Evolutionary conservation across 2,797 vertebrate species (phyloP), one percentile per base, ranked within the genome.

Genomic region (Neosilurus mollespiculum): DNA sequence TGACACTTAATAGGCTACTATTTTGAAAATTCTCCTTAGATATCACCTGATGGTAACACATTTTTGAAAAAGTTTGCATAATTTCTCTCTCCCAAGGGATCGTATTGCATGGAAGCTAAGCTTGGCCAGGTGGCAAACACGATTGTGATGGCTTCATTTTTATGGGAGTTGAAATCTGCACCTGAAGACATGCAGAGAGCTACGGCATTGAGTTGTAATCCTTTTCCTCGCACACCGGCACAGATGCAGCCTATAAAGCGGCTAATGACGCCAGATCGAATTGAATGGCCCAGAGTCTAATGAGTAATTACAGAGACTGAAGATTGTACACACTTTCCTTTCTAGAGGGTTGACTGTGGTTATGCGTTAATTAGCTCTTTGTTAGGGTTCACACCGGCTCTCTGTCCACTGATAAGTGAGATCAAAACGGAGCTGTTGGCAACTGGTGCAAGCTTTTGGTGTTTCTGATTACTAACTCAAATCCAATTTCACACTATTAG

Each of bases 91-190:
- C 84, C 84, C 37, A 22, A 56, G 51, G 75, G 79, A 71, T 37
- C 10, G 9, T 22, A 20, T n/a, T 66, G 22, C 81, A 61, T 54
- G 56, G 80, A 54, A 77, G 51, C 80, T 78, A 81, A 77, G 70
- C 82, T 59, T 34, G 91, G 83, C 91, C 93, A 93, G 92, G 90
- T 93, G 93, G 91, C 61, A 67, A 92, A 94, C 90, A 81, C 87
- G 87, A 92, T 92, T 91, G 90, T 67, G 80, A 79, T 26, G 62
- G 65, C 88, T 89, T 89, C 69, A 87, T 87, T 90, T 87, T 87
- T 88, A 86, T 81, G 65, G 83, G 85, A 82, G 87, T 87, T 84
- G 85, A 80, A 83, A 88, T 84, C 78, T 88, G 83, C 87, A 89
- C 89, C 89, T 72, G 81, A 89, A 90, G 87, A 61, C 78, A 26